These are phyloP conservation scores for Melanotus villosus DNA, from an alignment of 2,888 invertebrate genomes.

Conservation along the genomic window DNA sequence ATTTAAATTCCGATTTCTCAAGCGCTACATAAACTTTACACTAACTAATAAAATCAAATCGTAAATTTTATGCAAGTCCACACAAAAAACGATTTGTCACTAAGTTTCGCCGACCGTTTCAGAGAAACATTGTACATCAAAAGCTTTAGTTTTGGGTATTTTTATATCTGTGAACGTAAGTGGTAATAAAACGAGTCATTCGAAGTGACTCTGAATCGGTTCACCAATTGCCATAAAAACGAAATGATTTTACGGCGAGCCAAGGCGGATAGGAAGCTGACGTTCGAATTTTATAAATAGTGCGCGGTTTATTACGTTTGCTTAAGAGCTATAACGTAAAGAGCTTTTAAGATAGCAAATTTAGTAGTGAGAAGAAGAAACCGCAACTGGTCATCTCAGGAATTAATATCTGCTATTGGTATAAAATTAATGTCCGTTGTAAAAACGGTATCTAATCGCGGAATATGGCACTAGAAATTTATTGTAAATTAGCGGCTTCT, in stretches of 20 bases:
- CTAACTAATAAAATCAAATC: slow-evolving; percentile 11
- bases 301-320: slow-evolving; percentile 30
- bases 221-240: slow-evolving; percentile 43
- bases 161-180: slow-evolving; percentile 39
- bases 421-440: slow-evolving; percentile 16
- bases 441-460: slow-evolving; percentile 17
- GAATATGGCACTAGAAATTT: slow-evolving; percentile 12
- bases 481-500: slow-evolving; percentile 17
- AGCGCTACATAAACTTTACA: slow-evolving; percentile 9
- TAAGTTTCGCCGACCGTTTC: slow-evolving; percentile 26
- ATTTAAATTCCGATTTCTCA: slow-evolving; percentile 18
- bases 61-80: neutral
- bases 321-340: slow-evolving; percentile 26
- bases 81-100: slow-evolving; percentile 13
- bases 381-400: slow-evolving; percentile 1
- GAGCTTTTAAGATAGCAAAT: slow-evolving; percentile 34
- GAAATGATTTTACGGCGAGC: slow-evolving; percentile 20
- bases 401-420: slow-evolving; percentile 19
- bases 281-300: slow-evolving; percentile 26
- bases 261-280: slow-evolving; percentile 27
- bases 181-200: slow-evolving; percentile 42
- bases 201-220: slow-evolving; percentile 33
- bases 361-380: slow-evolving; percentile 19
- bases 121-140: slow-evolving; percentile 26
- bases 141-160: slow-evolving; percentile 25